These are phyloP conservation scores for Ischnus inquisitorius DNA, from an alignment of 2,888 invertebrate species.

Conservation along the genomic window DNA sequence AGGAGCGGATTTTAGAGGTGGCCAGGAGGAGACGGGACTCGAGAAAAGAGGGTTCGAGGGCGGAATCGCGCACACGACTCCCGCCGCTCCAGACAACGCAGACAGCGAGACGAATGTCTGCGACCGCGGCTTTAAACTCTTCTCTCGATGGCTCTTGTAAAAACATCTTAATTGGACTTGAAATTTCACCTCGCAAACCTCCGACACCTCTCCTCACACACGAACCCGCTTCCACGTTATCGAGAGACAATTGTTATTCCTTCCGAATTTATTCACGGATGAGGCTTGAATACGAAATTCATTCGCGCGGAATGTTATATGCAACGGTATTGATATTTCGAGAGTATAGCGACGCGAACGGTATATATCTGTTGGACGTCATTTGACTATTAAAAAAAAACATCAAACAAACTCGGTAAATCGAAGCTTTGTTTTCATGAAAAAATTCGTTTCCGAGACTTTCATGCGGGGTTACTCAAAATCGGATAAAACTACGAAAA, in stretches of 20 bases:
- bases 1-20: slow-evolving; percentile 18
- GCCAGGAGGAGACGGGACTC: not conserved
- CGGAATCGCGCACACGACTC: slow-evolving; percentile 25
- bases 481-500: no score
- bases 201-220: slow-evolving; percentile 49
- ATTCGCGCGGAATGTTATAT: not conserved
- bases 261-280: not conserved
- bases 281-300: not conserved
- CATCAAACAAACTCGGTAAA: no score
- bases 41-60: slow-evolving; percentile 29
- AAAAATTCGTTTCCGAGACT: no score
- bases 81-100: slow-evolving; percentile 15
- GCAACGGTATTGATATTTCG: not conserved
- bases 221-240: slow-evolving; percentile 7
- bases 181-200: slow-evolving; percentile 6
- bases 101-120: slow-evolving; percentile 16
- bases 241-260: not conserved
- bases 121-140: slow-evolving; percentile 16
- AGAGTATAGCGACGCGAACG: not conserved
- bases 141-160: slow-evolving; percentile 62
- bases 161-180: slow-evolving; percentile 83
- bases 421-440: no score
- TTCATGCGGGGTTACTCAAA: no score
- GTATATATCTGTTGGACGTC: no score
- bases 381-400: not conserved